phyloP scores from a whole-genome alignment of 2,113 vertebrate species.

The Takifugu bimaculatus region DNA sequence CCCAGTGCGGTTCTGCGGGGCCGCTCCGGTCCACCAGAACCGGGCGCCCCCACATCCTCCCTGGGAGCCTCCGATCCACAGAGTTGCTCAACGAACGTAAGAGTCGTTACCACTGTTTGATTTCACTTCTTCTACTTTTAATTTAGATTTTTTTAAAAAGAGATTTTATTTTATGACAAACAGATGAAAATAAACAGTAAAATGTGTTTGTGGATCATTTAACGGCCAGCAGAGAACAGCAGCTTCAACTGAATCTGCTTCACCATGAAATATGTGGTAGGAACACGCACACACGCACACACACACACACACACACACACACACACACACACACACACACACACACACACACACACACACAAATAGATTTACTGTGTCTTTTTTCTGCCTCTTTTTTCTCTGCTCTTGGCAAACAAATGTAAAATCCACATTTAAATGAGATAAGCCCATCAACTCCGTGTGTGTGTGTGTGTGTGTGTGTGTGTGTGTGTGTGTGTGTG shows the following conservation, averaged over 20 bases:
- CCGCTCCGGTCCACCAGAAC: too few species aligned
- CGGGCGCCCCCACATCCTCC: too few species aligned
- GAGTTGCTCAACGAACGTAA: too few species aligned
- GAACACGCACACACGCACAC: neutral
- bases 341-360: conserved; percentile 26
- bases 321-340: conserved; percentile 6
- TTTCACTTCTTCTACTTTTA: too few species aligned
- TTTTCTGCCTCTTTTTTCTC: conserved; percentile 44
- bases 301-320: conserved; percentile 7
- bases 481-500: conserved; percentile 34
- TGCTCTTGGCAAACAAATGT: conserved; percentile 45
- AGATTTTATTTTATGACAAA: too few species aligned
- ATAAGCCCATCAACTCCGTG: conserved; percentile 58
- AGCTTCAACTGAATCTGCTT: neutral
- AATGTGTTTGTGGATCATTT: too few species aligned
- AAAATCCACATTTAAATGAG: conserved; percentile 50
- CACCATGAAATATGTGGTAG: too few species aligned
- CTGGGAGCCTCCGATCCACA: too few species aligned
- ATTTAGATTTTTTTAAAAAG: too few species aligned
- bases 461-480: conserved; percentile 23
- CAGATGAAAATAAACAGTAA: too few species aligned
- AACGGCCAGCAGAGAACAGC: neutral
- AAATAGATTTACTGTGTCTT: conserved; percentile 57
- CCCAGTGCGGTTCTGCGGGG: too few species aligned
- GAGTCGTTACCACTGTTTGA: too few species aligned